Evolutionary conservation across 2,888 invertebrate genomes (phyloP).

Genomic region (Parelbella ahira): DNA sequence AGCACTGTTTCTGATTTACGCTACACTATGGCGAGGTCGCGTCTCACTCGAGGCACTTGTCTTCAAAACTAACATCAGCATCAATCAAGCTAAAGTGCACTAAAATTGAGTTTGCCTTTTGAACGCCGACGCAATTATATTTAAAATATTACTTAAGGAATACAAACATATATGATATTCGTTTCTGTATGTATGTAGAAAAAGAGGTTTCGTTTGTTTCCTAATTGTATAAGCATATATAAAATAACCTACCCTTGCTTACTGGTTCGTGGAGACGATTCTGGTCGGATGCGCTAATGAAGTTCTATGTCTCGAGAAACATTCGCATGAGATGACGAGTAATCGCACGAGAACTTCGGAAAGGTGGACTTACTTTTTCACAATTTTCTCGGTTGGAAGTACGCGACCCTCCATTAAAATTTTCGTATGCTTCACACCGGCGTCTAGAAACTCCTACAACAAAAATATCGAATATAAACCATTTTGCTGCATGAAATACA

Average conservation of each 20-base stretch:
- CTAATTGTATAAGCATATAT: too few species aligned
- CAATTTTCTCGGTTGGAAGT: constrained; percentile 59
- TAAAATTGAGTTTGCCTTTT: constrained; percentile 2
- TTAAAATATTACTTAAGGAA: too few species aligned
- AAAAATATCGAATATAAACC: constrained; percentile 34
- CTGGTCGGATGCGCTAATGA: constrained; percentile 5
- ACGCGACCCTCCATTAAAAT: constrained; percentile 65
- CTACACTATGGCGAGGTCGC: constrained; percentile 34
- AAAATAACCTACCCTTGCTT: too few species aligned
- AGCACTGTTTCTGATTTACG: constrained; percentile 65
- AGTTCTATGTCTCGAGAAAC: constrained; percentile 3
- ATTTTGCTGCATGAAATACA: too few species aligned
- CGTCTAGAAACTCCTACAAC: constrained; percentile 59
- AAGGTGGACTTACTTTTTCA: constrained; percentile 57
- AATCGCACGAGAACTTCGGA: constrained; percentile 42
- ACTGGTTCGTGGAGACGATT: neutral
- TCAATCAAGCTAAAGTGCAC: constrained; percentile 22
- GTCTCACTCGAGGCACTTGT: constrained; percentile 26
- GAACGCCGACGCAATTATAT: too few species aligned
- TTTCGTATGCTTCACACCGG: constrained; percentile 63
- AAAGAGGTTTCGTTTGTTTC: too few species aligned
- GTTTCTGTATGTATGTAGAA: too few species aligned
- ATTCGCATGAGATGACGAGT: constrained; percentile 35
- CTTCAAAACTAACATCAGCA: constrained; percentile 23
- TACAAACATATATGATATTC: too few species aligned